phyloP scores from a whole-genome alignment of 2,888 invertebrate species.

The Sphaeridia pumilis region DNA sequence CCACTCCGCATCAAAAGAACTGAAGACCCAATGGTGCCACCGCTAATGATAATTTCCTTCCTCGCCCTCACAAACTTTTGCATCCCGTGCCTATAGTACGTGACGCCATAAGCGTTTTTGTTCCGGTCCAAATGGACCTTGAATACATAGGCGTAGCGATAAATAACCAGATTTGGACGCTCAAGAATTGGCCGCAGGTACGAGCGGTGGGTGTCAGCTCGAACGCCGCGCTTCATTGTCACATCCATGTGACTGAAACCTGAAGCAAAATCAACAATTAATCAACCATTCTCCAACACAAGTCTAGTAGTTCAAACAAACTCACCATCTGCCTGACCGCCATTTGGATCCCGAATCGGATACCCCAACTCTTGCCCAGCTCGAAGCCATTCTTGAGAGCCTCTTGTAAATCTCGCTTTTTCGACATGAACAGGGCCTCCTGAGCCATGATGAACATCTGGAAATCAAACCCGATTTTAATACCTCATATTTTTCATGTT shows the following conservation, averaged over 20 bases:
- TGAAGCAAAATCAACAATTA: background rate
- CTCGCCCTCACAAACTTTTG: slow-evolving; percentile 17
- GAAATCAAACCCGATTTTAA: background rate
- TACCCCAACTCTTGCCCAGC: slow-evolving; percentile 12
- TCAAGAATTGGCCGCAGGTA: slow-evolving; percentile 3
- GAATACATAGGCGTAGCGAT: slow-evolving; percentile 7
- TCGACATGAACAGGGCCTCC: slow-evolving; percentile 11
- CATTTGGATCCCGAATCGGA: slow-evolving; percentile 10
- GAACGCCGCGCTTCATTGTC: slow-evolving; percentile 12
- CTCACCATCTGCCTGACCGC: slow-evolving; percentile 10
- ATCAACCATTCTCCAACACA: background rate
- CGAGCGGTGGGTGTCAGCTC: slow-evolving; percentile 10
- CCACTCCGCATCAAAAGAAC: slow-evolving; percentile 15
- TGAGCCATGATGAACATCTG: slow-evolving; percentile 7
- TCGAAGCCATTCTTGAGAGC: slow-evolving; percentile 7
- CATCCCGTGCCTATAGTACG: slow-evolving; percentile 12
- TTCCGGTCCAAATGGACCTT: slow-evolving; percentile 12
- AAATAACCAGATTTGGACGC: slow-evolving; percentile 4
- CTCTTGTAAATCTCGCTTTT: slow-evolving; percentile 4
- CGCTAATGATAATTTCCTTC: slow-evolving; percentile 19
- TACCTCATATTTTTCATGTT: background rate
- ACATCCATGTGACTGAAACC: slow-evolving; percentile 12
- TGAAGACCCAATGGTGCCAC: slow-evolving; percentile 11
- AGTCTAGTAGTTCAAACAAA: background rate
- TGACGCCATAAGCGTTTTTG: slow-evolving; percentile 14